Evolutionary conservation across 1,140 invertebrate genomes (phyloP).

Genomic region (Drosophila sechellia): DNA sequence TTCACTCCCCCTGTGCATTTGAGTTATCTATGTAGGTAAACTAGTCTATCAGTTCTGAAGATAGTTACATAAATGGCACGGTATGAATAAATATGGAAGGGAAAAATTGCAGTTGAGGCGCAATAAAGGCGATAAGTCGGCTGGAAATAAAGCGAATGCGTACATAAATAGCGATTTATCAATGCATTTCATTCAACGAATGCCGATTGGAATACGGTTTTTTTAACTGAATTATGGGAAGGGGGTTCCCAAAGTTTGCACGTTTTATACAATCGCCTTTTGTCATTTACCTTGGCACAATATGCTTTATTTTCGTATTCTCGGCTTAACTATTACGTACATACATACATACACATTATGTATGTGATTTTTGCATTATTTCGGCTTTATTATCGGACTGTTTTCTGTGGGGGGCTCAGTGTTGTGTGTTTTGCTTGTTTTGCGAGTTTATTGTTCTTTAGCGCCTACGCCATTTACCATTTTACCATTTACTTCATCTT

Average conservation of each 20-base stretch:
- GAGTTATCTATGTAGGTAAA: too few species aligned
- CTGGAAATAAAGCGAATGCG: background rate
- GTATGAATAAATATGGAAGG: background rate
- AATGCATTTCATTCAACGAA: background rate
- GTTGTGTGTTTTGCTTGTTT: conserved; percentile 27
- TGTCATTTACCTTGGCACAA: background rate
- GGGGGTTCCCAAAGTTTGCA: background rate
- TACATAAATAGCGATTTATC: background rate
- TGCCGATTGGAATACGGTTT: too few species aligned
- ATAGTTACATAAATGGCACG: background rate
- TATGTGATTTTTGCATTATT: conserved; percentile 9
- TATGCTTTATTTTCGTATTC: background rate
- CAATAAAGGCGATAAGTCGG: conserved; percentile 2
- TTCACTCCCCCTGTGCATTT: too few species aligned
- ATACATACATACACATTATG: background rate
- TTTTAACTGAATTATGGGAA: background rate
- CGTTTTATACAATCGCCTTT: too few species aligned
- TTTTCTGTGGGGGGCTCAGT: too few species aligned
- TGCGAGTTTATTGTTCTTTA: conserved; percentile 32
- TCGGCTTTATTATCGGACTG: conserved; percentile 8
- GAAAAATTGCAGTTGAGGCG: background rate
- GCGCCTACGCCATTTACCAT: conserved; percentile 46
- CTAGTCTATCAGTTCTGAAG: background rate
- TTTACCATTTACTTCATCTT: background rate
- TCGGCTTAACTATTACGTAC: background rate